These are phyloP conservation scores for Brachionus paranguensis DNA, from an alignment of 1,140 invertebrate genomes.

Conservation along the genomic window DNA sequence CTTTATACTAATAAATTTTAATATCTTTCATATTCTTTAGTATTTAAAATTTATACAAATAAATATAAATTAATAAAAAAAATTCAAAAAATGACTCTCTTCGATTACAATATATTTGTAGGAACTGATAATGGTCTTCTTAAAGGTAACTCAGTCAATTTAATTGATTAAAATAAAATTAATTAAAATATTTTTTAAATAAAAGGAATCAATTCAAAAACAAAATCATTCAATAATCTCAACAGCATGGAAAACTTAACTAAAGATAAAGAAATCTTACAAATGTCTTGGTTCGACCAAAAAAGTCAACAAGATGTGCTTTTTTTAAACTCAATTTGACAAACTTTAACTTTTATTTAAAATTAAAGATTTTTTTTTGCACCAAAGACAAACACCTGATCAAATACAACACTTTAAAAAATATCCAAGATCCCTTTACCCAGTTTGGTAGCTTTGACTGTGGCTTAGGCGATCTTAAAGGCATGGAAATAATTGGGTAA, in stretches of 20 bases:
- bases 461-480: neutral
- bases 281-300: slow-evolving; percentile 7
- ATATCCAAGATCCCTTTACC: neutral
- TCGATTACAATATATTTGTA: slow-evolving; percentile 39
- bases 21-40: neutral
- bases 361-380: neutral
- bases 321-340: neutral
- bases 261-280: slow-evolving; percentile 21
- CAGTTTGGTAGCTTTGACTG: neutral
- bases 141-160: neutral
- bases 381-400: slow-evolving; percentile 20
- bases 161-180: neutral
- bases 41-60: neutral
- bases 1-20: neutral
- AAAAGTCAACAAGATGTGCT: neutral
- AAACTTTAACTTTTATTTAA: neutral
- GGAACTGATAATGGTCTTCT: slow-evolving; percentile 33
- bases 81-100: neutral
- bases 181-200: neutral
- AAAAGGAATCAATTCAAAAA: slow-evolving; percentile 23
- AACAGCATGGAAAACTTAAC: slow-evolving; percentile 28
- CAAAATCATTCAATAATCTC: slow-evolving; percentile 7
- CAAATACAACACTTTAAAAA: neutral
- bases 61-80: neutral
- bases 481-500: neutral